These are phyloP conservation scores for Phyllotis vaccarum DNA, from an alignment of 2,797 vertebrate species.

Conservation along the genomic window DNA sequence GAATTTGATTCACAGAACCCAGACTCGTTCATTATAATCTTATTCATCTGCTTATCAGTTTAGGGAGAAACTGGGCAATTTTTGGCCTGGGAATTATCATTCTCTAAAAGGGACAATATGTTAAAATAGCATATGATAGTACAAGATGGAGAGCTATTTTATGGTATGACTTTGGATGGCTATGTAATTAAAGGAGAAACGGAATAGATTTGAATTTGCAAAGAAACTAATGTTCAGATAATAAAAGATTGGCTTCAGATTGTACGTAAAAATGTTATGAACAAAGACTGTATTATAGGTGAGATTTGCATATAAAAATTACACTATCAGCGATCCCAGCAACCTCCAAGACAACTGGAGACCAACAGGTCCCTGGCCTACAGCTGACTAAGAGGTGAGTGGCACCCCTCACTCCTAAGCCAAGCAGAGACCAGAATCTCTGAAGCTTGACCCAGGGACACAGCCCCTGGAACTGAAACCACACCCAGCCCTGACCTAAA, in stretches of 20 bases:
- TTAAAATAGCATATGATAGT: not conserved
- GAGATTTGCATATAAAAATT: constrained; percentile 13
- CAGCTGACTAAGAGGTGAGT: too few species aligned
- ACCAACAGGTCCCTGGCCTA: too few species aligned
- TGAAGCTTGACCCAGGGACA: too few species aligned
- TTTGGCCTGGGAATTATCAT: not conserved
- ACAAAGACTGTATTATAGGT: not conserved
- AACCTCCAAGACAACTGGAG: too few species aligned
- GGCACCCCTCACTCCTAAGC: too few species aligned
- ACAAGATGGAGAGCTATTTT: not conserved
- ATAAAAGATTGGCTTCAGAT: constrained; percentile 48
- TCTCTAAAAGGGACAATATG: not conserved
- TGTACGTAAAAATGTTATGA: not conserved
- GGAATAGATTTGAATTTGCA: too few species aligned
- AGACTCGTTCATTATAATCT: not conserved
- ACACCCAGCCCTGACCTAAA: too few species aligned
- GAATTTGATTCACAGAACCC: not conserved
- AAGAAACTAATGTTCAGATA: not conserved
- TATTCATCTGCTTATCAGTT: not conserved
- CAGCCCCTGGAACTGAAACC: too few species aligned
- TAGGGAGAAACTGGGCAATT: not conserved
- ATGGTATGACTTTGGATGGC: not conserved
- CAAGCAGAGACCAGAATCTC: too few species aligned
- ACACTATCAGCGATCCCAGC: too few species aligned
- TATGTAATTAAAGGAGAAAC: not conserved